Evolutionary conservation across 1,140 invertebrate genomes (phyloP).

Genomic region (Drosophila sturtevanti): DNA sequence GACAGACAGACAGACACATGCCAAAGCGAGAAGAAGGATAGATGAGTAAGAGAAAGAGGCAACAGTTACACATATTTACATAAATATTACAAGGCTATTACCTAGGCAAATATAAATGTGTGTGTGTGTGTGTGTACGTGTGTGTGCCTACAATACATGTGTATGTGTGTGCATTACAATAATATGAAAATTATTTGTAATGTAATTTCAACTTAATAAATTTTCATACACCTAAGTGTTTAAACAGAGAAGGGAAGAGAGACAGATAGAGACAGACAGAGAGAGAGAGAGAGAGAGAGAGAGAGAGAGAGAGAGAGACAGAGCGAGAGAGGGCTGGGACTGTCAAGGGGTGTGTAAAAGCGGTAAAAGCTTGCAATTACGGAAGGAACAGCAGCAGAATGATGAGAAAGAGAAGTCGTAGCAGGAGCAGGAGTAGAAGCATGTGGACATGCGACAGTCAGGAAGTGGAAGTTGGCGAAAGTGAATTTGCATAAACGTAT

Average conservation of each 20-base stretch:
- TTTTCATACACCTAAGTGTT: slow-evolving; percentile 62
- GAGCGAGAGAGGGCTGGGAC: no score
- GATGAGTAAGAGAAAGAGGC: slow-evolving; percentile 13
- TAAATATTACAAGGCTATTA: slow-evolving; percentile 77
- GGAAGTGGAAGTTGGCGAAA: slow-evolving; percentile 72
- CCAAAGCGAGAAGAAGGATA: slow-evolving; percentile 9
- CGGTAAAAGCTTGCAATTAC: slow-evolving; percentile 40
- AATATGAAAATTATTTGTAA: slow-evolving; percentile 78
- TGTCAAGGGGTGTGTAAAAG: slow-evolving; percentile 10
- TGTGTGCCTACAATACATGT: background rate
- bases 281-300: no score
- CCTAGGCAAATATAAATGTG: slow-evolving; percentile 32
- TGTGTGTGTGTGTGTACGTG: slow-evolving; percentile 4
- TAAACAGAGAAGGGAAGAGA: slow-evolving; percentile 26
- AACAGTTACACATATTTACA: slow-evolving; percentile 70
- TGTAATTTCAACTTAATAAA: slow-evolving; percentile 80
- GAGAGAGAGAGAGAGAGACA: background rate
- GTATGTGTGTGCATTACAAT: slow-evolving; percentile 61
- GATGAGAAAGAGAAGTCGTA: background rate
- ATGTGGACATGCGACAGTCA: slow-evolving; percentile 42
- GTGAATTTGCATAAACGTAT: slow-evolving; percentile 79
- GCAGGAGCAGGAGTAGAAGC: background rate
- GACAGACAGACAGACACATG: background rate
- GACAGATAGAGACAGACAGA: background rate
- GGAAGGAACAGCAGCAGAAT: slow-evolving; percentile 2